Conservation (phyloP, 2,113 vertebrate genomes). For the Nibea coibor region DNA sequence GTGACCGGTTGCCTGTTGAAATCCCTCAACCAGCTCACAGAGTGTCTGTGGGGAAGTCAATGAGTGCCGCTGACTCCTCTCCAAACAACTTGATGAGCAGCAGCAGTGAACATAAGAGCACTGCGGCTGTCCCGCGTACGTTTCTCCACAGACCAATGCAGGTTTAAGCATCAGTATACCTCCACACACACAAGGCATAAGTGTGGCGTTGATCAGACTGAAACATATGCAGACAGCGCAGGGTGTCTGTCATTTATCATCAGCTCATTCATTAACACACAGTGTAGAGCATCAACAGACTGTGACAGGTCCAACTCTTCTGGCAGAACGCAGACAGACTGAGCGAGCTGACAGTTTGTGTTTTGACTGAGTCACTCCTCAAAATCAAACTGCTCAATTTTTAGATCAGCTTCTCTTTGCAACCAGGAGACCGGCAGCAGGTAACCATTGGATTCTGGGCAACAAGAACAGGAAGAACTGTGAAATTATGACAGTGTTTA, state of each 20-base stretch:
- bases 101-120: not conserved
- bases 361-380: slow-evolving; percentile 43
- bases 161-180: not conserved
- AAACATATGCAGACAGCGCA: slow-evolving; percentile 28
- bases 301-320: slow-evolving; percentile 40
- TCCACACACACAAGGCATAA: not conserved
- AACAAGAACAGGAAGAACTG: not conserved
- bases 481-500: not conserved
- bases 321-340: slow-evolving; percentile 13
- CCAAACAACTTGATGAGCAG: not conserved
- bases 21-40: not conserved
- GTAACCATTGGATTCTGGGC: not conserved
- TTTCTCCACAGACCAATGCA: too few species aligned
- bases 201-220: not conserved
- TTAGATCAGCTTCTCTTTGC: not conserved
- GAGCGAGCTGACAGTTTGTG: slow-evolving; percentile 37
- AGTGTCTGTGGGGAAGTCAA: slow-evolving; percentile 15
- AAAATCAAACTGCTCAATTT: slow-evolving; percentile 1
- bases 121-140: too few species aligned
- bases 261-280: slow-evolving; percentile 23
- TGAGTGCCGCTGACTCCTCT: not conserved
- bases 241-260: slow-evolving; percentile 25
- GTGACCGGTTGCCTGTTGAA: slow-evolving; percentile 2
- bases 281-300: slow-evolving; percentile 32
- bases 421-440: not conserved